These are phyloP conservation scores for Drosophila nikananu DNA, from an alignment of 1,140 invertebrate species.

Conservation along the genomic window DNA sequence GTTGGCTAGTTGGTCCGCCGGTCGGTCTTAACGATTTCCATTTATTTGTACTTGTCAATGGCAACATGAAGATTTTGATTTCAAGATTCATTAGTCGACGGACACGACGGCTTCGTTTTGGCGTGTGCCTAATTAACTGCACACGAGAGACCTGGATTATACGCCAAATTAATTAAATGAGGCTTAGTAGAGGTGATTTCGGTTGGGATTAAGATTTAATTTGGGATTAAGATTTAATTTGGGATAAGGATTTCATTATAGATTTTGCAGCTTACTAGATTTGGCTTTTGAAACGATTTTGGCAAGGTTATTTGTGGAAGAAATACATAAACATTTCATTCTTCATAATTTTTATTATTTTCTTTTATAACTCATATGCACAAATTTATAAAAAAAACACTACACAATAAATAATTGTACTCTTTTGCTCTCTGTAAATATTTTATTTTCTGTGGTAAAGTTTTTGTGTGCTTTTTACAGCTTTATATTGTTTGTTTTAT, in stretches of 20 bases:
- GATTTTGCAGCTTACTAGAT: neutral
- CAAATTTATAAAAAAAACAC: no score
- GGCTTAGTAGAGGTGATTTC: neutral
- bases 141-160: slow-evolving; percentile 29
- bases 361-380: no score
- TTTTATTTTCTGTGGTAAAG: no score
- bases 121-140: slow-evolving; percentile 55
- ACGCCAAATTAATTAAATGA: slow-evolving; percentile 19
- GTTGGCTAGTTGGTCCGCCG: slow-evolving; percentile 9
- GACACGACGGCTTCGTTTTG: slow-evolving; percentile 24
- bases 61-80: slow-evolving; percentile 55
- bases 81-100: slow-evolving; percentile 39
- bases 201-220: neutral
- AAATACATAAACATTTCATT: no score
- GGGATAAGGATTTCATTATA: neutral
- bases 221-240: no score
- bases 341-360: neutral
- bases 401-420: no score
- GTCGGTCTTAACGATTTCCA: slow-evolving; percentile 39
- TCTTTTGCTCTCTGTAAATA: no score
- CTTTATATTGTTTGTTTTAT: no score
- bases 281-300: neutral
- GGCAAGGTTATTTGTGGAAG: no score
- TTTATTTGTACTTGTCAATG: slow-evolving; percentile 59
- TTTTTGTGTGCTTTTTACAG: no score